phyloP scores from a whole-genome alignment of 2,888 invertebrate species.

The Alcis repandata region DNA sequence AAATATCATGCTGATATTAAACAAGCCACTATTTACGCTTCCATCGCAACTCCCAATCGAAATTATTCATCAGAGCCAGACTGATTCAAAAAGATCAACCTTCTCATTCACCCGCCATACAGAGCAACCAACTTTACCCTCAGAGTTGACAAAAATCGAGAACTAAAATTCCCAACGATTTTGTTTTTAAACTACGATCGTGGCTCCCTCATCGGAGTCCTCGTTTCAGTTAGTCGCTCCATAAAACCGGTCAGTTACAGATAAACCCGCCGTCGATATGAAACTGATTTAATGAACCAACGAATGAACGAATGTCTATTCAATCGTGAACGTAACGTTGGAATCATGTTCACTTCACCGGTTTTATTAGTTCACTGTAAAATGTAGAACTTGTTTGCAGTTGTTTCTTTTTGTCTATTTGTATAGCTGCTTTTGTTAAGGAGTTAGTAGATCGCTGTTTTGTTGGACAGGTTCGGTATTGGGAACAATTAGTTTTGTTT shows the following conservation, averaged over 20 bases:
- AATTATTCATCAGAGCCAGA: slow-evolving; percentile 26
- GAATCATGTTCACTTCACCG: slow-evolving; percentile 70
- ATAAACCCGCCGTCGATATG: slow-evolving; percentile 61
- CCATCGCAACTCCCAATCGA: slow-evolving; percentile 20
- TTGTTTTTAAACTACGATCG: not conserved
- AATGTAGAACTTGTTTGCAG: slow-evolving; percentile 45
- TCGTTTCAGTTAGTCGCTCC: not conserved
- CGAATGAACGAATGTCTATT: slow-evolving; percentile 71
- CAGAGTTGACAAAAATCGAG: not conserved
- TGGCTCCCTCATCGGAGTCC: not conserved
- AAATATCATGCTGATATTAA: not conserved
- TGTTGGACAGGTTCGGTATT: not conserved
- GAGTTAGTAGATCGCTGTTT: slow-evolving; percentile 14
- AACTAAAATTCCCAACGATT: not conserved
- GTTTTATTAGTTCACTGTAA: slow-evolving; percentile 57
- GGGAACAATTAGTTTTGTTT: slow-evolving; percentile 2
- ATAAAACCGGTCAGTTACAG: slow-evolving; percentile 48
- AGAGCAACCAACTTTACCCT: not conserved
- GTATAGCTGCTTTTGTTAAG: slow-evolving; percentile 5
- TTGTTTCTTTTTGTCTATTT: slow-evolving; percentile 28
- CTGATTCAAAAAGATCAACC: slow-evolving; percentile 33
- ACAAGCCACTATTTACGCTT: not conserved
- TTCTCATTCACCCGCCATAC: slow-evolving; percentile 29
- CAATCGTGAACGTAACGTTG: slow-evolving; percentile 69
- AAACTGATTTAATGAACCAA: slow-evolving; percentile 74